Percentiles rank a stretch among this genome's conserved stretches.
phyloP scores from a whole-genome alignment of 2,797 vertebrate species.

The Sebastes jordani region DNA sequence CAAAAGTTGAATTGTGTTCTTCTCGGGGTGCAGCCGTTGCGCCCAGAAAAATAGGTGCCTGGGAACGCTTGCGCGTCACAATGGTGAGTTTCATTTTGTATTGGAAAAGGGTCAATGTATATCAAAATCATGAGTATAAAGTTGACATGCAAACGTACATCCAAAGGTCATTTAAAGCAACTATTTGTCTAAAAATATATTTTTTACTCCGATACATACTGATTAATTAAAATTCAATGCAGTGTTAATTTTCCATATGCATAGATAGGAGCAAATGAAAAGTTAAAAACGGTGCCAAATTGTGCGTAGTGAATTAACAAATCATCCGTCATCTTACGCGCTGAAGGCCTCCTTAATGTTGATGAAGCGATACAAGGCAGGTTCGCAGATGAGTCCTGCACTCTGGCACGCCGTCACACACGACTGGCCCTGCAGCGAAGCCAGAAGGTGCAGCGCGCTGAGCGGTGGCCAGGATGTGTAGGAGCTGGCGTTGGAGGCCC shows the following conservation, averaged over 20 bases:
- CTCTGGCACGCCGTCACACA: slow-evolving; percentile 89
- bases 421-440: slow-evolving; percentile 82
- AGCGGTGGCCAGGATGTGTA: slow-evolving; percentile 88
- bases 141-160: neutral
- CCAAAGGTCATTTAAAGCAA: neutral
- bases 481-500: slow-evolving; percentile 79
- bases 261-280: neutral
- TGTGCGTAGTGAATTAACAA: neutral
- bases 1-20: too few relatives aligned
- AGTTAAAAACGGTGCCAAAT: neutral
- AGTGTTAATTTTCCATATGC: neutral
- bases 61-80: too few relatives aligned
- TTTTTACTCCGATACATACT: neutral
- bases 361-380: slow-evolving; percentile 91
- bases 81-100: too few relatives aligned
- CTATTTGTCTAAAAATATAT: neutral
- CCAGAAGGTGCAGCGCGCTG: slow-evolving; percentile 85
- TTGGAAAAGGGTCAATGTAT: neutral
- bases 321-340: slow-evolving; percentile 81
- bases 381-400: slow-evolving; percentile 89
- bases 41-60: too few relatives aligned
- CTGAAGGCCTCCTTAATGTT: slow-evolving; percentile 91
- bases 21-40: too few relatives aligned
- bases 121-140: neutral
- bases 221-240: neutral